A percentile compares a stretch with the other conserved stretches of the same genome.
These are phyloP conservation scores for Poeciliopsis infans DNA, from an alignment of 2,797 vertebrate species.

Conservation along the genomic window DNA sequence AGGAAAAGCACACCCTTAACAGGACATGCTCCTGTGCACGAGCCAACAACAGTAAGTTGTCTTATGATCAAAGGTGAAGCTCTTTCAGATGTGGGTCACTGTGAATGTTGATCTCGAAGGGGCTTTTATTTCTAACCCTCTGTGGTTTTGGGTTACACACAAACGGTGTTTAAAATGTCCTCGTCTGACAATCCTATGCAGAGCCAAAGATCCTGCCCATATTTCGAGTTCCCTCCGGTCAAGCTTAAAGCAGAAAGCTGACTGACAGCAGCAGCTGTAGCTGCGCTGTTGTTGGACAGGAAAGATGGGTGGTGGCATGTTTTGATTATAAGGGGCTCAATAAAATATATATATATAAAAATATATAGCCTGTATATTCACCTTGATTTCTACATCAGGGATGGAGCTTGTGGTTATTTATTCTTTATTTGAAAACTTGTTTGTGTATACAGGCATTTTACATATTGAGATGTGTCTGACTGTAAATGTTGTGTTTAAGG, in stretches of 20 bases:
- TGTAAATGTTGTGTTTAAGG: not conserved
- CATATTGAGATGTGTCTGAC: not conserved
- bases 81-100: constrained; percentile 32
- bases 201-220: constrained; percentile 13
- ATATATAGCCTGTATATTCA: too few relatives aligned
- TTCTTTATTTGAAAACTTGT: not conserved
- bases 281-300: constrained; percentile 18
- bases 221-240: constrained; percentile 23
- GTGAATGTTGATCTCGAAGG: constrained; percentile 25
- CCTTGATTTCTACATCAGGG: not conserved
- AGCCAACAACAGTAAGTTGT: constrained; percentile 7
- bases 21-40: constrained; percentile 1
- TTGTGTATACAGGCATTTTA: not conserved
- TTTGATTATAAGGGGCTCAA: not conserved
- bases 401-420: not conserved
- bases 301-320: not conserved
- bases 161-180: constrained; percentile 45
- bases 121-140: constrained; percentile 10
- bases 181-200: constrained; percentile 23
- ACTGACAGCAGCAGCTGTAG: constrained; percentile 71
- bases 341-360: not conserved
- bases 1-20: not conserved
- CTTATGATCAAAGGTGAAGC: constrained; percentile 26
- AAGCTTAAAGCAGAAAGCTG: constrained; percentile 21
- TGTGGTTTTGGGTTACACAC: constrained; percentile 52